Evolutionary conservation across 2,113 vertebrate genomes (phyloP), one percentile per base, ranked within the genome.

Genomic region (Pelecanoides urinatrix): DNA sequence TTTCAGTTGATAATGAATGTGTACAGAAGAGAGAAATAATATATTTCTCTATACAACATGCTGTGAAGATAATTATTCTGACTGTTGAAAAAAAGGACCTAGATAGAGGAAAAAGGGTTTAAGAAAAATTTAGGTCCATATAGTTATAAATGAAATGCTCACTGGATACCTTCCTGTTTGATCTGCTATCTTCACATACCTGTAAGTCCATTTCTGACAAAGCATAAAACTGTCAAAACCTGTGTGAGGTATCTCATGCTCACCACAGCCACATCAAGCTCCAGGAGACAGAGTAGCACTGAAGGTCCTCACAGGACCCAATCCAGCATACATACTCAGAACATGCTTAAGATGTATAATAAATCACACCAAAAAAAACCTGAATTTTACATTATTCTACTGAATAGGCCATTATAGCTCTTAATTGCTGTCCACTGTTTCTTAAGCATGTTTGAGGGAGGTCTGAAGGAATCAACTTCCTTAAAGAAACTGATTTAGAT

Each of bases 151-250:
- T 36, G 0, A 30, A 50, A 49, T 55, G 40, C 8, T 74, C 9
- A 27, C 17, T 45, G 55, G 13, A 49, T 29, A 74, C 7, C 29
- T 34, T 74, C 6, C 7, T 55, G 29, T 74, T 65, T 61, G n/a
- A 34, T 61, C 29, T 65, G 16, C 16, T 75, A 42, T 7, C 10
- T 83, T 75, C 42, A 62, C 22, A 38, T 21, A 55, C 17, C 6
- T 45, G 21, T 19, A 83, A 79, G 36, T 38, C 56, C 12, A 30
- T 61, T 71, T 79, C 67, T 75, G 25, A 71, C 29, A n/a, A 53
- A 91, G 4, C 0, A 0, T 32, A 25, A 49, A 63, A 45, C 17
- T 44, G 6, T 26, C 30, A 45, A 78, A 86, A 74, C 6, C 13
- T 56, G 4, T 56, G 13, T 34, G 10, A 70, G 22, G 7, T 34